A percentile compares a stretch with the other conserved stretches of the same genome.
phyloP scores from a whole-genome alignment of 2,888 invertebrate species.

The Pterostichus niger region DNA sequence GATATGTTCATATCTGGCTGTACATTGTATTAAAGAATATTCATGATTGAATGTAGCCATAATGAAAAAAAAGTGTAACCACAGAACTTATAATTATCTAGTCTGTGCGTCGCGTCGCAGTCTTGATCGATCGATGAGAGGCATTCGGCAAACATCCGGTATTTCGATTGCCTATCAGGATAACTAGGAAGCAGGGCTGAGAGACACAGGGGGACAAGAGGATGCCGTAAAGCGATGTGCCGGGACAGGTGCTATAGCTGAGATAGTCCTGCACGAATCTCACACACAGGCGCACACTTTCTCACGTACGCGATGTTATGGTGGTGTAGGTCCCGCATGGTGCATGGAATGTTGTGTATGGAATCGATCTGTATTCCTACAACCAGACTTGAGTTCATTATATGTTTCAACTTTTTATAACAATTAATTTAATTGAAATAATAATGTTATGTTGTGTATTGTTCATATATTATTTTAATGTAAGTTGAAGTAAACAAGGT shows the following conservation, averaged over 20 bases:
- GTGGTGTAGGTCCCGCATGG: background rate
- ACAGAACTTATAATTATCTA: too few species aligned
- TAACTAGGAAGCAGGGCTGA: background rate
- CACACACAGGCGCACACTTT: slow-evolving; percentile 19
- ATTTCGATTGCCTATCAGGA: slow-evolving; percentile 12
- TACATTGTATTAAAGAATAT: too few species aligned
- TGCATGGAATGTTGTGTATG: slow-evolving; percentile 38
- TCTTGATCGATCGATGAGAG: slow-evolving; percentile 1
- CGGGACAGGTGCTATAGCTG: background rate
- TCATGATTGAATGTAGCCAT: too few species aligned
- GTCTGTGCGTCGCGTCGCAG: background rate
- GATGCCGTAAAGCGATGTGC: background rate
- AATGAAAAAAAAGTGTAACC: too few species aligned
- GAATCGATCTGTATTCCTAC: slow-evolving; percentile 24
- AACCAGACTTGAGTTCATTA: too few species aligned
- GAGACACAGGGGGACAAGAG: background rate
- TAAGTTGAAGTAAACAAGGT: too few species aligned
- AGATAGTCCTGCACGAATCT: slow-evolving; percentile 23
- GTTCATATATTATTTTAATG: too few species aligned
- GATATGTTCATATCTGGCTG: too few species aligned
- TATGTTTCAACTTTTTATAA: too few species aligned
- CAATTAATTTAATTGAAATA: too few species aligned
- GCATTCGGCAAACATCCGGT: background rate
- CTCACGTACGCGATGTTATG: background rate
- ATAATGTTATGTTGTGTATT: too few species aligned